Evolutionary conservation across 2,113 vertebrate species (phyloP).

Genomic region (Phodopus roborovskii): DNA sequence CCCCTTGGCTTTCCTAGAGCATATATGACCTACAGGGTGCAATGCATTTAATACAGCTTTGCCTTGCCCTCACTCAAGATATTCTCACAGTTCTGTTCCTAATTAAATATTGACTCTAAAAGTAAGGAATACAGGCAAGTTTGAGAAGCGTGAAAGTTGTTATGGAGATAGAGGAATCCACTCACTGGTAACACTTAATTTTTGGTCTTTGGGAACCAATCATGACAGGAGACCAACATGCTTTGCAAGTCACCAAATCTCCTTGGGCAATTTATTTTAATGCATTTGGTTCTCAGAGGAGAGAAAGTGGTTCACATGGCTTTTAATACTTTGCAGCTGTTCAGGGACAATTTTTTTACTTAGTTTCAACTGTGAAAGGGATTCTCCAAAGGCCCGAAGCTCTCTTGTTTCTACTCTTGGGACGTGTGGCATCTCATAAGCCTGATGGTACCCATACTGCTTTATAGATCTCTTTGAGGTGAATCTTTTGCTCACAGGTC

Average conservation of each 20-base stretch:
- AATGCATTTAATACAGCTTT: conserved; percentile 58
- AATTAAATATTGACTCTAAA: conserved; percentile 65
- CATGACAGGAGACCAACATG: conserved; percentile 12
- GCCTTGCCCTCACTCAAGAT: conserved; percentile 46
- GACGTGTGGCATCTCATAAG: background rate
- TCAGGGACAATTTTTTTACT: conserved; percentile 35
- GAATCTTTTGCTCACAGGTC: background rate
- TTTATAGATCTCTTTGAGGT: background rate
- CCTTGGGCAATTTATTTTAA: conserved; percentile 67
- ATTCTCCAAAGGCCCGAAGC: background rate
- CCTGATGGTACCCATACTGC: fast-evolving
- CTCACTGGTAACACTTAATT: conserved; percentile 65
- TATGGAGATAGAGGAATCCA: conserved; percentile 50
- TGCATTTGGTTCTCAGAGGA: conserved; percentile 54
- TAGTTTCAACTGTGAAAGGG: conserved; percentile 16
- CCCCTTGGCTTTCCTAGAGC: conserved; percentile 54
- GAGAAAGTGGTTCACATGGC: conserved; percentile 46
- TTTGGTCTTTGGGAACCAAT: conserved; percentile 36
- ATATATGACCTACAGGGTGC: conserved; percentile 45
- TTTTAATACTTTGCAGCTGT: conserved; percentile 72
- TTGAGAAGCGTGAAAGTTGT: conserved; percentile 41
- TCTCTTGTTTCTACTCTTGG: background rate
- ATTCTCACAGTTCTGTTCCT: conserved; percentile 38
- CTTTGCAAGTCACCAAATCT: conserved; percentile 60
- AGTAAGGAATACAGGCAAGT: conserved; percentile 43